Evolutionary conservation across 2,888 invertebrate genomes (phyloP), one percentile per base, ranked within the genome.

Genomic region (Xanthorhoe designata): DNA sequence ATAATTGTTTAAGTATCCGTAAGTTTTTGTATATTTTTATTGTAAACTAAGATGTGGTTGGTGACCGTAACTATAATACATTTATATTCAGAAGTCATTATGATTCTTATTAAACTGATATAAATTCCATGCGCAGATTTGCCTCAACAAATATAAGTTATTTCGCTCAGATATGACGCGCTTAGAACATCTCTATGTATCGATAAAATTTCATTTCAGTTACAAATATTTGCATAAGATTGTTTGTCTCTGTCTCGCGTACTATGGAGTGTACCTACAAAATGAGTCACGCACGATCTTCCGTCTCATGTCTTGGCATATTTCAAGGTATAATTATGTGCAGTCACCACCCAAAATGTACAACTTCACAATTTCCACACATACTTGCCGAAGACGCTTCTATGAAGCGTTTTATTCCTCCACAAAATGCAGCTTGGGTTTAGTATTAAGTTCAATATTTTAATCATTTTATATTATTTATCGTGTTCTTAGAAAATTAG

Each of bases 361-460:
- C 84, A 83, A 87, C 78, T 42, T 13, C 10, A 38, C 1, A 80
- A 81, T 80, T 81, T 79, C 79, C 74, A 82, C 74, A 82, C 73
- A 80, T n/a, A 62, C 85, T 89, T 89, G 89, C 87, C 89, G 85
- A 81, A 79, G 77, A 86, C 83, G 88, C 91, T 92, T 91, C 90
- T 89, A 90, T 91, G 91, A 91, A 92, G 92, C 79, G 85, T 75
- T 72, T 61, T 69, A 45, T 47, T 13, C 15, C 47, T 47, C 7
- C 67, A 70, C 1, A 67, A 71, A 64, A 45, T 73, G 74, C 35
- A 61, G 29, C 24, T 55, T 62, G 42, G 19, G 45, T 51, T 58
- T 38, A 64, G 5, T 35, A 17, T 50, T 56, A 51, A 24, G 61
- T 51, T 32, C 49, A n/a, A 58, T 49, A 57, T 63, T 67, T 69